Conservation (phyloP, 2,113 vertebrate genomes). For the Colistium nudipinnis region DNA sequence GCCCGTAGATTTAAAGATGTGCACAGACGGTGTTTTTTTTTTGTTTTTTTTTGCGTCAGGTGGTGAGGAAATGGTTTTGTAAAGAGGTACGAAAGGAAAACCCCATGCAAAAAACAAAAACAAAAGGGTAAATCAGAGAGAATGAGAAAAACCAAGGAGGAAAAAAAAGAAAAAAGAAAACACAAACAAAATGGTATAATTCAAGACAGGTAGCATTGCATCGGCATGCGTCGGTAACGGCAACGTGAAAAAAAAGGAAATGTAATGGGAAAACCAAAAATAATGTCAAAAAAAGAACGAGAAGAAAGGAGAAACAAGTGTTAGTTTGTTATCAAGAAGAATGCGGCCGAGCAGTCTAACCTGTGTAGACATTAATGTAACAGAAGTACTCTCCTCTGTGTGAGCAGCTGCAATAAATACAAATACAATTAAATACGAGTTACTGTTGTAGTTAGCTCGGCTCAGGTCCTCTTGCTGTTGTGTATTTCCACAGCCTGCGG, state of each 20-base stretch:
- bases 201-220: slow-evolving; percentile 7
- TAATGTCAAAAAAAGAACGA: slow-evolving; percentile 49
- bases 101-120: slow-evolving; percentile 39
- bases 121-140: no score
- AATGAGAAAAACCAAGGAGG: slow-evolving; percentile 19
- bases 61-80: slow-evolving; percentile 23
- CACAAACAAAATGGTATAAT: slow-evolving; percentile 5
- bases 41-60: slow-evolving; percentile 6
- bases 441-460: slow-evolving; percentile 4
- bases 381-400: slow-evolving; percentile 10
- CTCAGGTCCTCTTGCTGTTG: slow-evolving; percentile 60
- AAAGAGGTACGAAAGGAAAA: slow-evolving; percentile 25
- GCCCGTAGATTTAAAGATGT: slow-evolving; percentile 13
- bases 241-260: slow-evolving; percentile 24
- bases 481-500: slow-evolving; percentile 50
- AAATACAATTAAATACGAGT: slow-evolving; percentile 6
- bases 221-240: slow-evolving; percentile 45
- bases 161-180: slow-evolving; percentile 21
- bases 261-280: slow-evolving; percentile 50
- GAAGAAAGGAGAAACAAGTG: slow-evolving; percentile 62
- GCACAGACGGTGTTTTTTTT: slow-evolving; percentile 40
- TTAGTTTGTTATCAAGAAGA: slow-evolving; percentile 63
- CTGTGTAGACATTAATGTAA: slow-evolving; percentile 10
- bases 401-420: slow-evolving; percentile 8
- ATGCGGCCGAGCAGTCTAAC: slow-evolving; percentile 25